Conservation (phyloP, 2,888 invertebrate species). For the Parascotia fuliginaria region DNA sequence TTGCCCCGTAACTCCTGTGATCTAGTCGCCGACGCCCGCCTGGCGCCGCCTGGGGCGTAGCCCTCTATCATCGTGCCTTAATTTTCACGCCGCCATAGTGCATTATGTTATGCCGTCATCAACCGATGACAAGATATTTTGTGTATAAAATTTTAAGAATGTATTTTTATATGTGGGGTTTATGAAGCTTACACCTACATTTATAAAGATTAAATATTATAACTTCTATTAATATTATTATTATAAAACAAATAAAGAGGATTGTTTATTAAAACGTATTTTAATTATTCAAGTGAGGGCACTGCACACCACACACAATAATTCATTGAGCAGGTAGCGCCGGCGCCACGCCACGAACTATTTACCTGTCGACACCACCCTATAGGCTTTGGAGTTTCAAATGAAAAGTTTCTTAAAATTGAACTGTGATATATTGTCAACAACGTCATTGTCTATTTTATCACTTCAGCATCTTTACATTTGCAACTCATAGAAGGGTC, state of each 20-base stretch:
- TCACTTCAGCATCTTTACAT: neutral
- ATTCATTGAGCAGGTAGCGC: conserved; percentile 67
- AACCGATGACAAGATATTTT: conserved; percentile 78
- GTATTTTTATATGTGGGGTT: conserved; percentile 85
- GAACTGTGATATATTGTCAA: conserved; percentile 1
- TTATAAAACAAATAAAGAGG: conserved; percentile 75
- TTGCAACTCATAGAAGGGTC: neutral
- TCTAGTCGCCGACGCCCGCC: conserved; percentile 83
- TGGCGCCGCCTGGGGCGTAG: conserved; percentile 84
- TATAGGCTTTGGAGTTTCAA: conserved; percentile 17
- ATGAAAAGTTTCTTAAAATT: conserved; percentile 10
- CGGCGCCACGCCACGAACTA: conserved; percentile 58
- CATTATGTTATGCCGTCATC: conserved; percentile 81
- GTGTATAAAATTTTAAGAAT: conserved; percentile 78
- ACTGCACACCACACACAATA: conserved; percentile 8
- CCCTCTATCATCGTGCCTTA: conserved; percentile 82
- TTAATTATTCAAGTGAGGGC: conserved; percentile 50
- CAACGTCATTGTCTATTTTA: neutral
- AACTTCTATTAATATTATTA: conserved; percentile 67
- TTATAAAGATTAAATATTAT: conserved; percentile 78
- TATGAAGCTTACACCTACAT: conserved; percentile 80
- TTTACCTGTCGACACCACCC: conserved; percentile 34
- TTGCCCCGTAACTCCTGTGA: conserved; percentile 76
- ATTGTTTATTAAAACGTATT: conserved; percentile 75
- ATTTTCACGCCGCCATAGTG: conserved; percentile 82